Base-by-base conservation (phyloP, 2,113 vertebrate genomes). In the Sakesphorus luctuosus region DNA sequence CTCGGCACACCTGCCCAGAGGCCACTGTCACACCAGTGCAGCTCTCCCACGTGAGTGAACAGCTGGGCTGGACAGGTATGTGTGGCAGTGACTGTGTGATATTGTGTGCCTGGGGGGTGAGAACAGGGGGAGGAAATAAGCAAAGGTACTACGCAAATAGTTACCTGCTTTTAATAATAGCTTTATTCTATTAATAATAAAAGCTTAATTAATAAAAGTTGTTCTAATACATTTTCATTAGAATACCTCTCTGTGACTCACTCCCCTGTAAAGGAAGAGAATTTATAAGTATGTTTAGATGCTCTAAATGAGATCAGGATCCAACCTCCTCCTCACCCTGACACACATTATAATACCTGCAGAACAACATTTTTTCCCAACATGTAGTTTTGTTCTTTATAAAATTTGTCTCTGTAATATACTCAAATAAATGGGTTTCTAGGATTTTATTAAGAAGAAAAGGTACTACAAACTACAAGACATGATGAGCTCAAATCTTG, bases 41-140 rank as follows among this genome's bases (percentile, higher is more conserved):
- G 43, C 25, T 63, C 15, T 49, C 9, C 18, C 10, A 3, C 2
- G 29, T 12, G 11, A 75, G 15, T 2, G 11, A 38, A 16, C 13
- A 15, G 13, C 29, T 4, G 4, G 35, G 28, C 31, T 63, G 47
- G 13, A 33, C 23, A 4, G 2, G 31, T 0, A 0, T 1, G 20
- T 12, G 16, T 11, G 33, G 13, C 59, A 15, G 21, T 1, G 28
- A 1, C n/a, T 46, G 44, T 8, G 56, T 14, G 21, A 52, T 1
- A 58, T 12, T 0, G 15, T 10, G 18, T 11, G 6, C 38, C 68
- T 29, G 16, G 0, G 5, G 3, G 5, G 10, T 9, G 28, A 26
- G 20, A 77, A 19, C 5, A 23, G 29, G 1, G 1, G 26, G 9
- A 35, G 1, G 5, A 29, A 53, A 43, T 5, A 63, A 16, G 9